A percentile compares a stretch with the other conserved stretches of the same genome.
Conservation (phyloP, 1,140 invertebrate genomes). For the Megalonaias nervosa region DNA sequence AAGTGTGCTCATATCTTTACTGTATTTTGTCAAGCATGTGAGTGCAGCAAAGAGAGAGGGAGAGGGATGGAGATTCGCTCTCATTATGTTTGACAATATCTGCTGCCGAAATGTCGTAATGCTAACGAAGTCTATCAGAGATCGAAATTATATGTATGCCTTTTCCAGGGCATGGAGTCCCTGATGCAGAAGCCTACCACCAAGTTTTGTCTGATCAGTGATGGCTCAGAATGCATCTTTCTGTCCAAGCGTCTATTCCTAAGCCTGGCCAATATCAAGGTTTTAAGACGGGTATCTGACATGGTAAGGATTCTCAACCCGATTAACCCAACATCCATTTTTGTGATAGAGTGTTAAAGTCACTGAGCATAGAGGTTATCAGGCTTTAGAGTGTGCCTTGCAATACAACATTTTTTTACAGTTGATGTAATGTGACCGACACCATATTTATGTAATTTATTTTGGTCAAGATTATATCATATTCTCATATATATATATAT, state of each 20-base stretch:
- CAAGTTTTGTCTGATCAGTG: conserved; percentile 54
- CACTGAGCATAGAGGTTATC: neutral
- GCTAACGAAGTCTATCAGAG: neutral
- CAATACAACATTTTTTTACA: neutral
- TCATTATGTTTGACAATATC: neutral
- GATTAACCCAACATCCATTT: neutral
- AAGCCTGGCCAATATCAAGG: conserved; percentile 55
- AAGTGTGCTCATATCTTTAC: too few relatives aligned
- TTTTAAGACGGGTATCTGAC: conserved; percentile 52
- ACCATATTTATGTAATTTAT: neutral
- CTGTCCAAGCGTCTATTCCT: conserved; percentile 63
- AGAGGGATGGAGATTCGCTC: neutral
- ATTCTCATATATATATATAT: too few relatives aligned
- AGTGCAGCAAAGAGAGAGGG: neutral
- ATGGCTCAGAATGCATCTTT: conserved; percentile 63
- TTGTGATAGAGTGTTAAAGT: neutral
- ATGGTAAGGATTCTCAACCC: conserved; percentile 42
- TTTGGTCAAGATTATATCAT: neutral
- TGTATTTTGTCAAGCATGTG: too few relatives aligned
- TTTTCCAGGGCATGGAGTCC: conserved; percentile 53
- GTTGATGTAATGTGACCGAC: neutral
- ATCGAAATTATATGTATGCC: neutral
- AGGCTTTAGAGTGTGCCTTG: neutral
- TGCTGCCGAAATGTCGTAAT: neutral
- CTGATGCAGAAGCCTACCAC: conserved; percentile 45